phyloP scores from a whole-genome alignment of 2,888 invertebrate species.

The Drosophila tanythrix region DNA sequence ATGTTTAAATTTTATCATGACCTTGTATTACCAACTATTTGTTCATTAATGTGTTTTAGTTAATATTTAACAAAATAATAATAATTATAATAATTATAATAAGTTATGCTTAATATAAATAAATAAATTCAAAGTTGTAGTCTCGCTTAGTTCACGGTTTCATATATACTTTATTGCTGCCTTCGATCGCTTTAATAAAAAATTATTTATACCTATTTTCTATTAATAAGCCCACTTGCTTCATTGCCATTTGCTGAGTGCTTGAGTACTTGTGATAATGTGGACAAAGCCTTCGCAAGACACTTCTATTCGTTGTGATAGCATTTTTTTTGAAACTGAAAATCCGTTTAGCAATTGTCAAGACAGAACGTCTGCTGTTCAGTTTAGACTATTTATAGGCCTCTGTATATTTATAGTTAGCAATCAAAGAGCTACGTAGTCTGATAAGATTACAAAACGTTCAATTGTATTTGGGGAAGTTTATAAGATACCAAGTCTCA shows the following conservation, averaged over 20 bases:
- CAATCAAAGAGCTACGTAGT: conserved; percentile 53
- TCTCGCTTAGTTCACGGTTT: background rate
- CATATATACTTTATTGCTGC: background rate
- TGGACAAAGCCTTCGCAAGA: conserved; percentile 15
- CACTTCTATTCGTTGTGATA: conserved; percentile 1
- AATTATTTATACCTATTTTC: conserved; percentile 11
- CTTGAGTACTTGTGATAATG: conserved; percentile 4
- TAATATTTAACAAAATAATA: background rate
- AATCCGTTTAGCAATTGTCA: conserved; percentile 9
- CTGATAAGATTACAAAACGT: conserved; percentile 66
- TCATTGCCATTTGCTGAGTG: conserved; percentile 28
- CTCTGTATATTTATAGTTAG: conserved; percentile 69
- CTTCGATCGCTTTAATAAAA: background rate
- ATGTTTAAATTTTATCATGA: too few species aligned
- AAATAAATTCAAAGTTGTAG: background rate
- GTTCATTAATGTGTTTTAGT: too few species aligned
- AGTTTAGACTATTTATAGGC: conserved; percentile 62
- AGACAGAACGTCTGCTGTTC: conserved; percentile 43
- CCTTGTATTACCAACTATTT: too few species aligned
- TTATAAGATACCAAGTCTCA: conserved; percentile 42
- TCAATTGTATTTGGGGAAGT: conserved; percentile 28
- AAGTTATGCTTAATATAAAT: background rate
- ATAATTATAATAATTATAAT: background rate
- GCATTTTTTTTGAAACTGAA: conserved; percentile 7
- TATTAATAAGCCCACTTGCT: conserved; percentile 9